Percentiles rank a stretch among this genome's conserved stretches.
Conservation (phyloP, 2,888 invertebrate species). For the Agrochola circellaris region DNA sequence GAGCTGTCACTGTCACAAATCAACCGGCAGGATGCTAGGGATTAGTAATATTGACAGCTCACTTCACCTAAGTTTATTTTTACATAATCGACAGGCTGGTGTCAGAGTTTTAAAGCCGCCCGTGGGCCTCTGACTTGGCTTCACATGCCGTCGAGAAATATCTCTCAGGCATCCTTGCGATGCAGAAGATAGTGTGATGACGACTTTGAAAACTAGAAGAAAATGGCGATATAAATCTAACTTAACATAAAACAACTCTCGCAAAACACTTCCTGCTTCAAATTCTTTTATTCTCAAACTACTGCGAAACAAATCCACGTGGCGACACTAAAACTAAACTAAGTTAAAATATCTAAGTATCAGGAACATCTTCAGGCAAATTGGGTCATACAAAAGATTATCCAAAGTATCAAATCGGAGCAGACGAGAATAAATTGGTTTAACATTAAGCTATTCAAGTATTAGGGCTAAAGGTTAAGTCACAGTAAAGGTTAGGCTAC, state of each 20-base stretch:
- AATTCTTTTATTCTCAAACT: neutral
- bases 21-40: too few species aligned
- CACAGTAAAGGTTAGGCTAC: constrained; percentile 35
- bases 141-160: too few species aligned
- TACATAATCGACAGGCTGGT: too few species aligned
- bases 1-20: too few species aligned
- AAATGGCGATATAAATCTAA: neutral
- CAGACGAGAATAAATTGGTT: constrained; percentile 66
- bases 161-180: too few species aligned
- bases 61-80: too few species aligned
- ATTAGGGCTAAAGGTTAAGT: constrained; percentile 35
- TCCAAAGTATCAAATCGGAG: constrained; percentile 64
- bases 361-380: constrained; percentile 53
- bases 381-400: constrained; percentile 63
- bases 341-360: constrained; percentile 34
- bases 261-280: neutral
- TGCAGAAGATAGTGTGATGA: neutral
- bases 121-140: too few species aligned
- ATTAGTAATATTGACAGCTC: too few species aligned
- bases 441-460: constrained; percentile 60
- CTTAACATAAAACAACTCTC: neutral
- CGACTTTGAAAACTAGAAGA: neutral
- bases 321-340: constrained; percentile 39
- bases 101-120: too few species aligned
- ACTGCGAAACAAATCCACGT: neutral